These are phyloP conservation scores for Falco punctatus DNA, from an alignment of 2,113 vertebrate genomes.

Conservation along the genomic window DNA sequence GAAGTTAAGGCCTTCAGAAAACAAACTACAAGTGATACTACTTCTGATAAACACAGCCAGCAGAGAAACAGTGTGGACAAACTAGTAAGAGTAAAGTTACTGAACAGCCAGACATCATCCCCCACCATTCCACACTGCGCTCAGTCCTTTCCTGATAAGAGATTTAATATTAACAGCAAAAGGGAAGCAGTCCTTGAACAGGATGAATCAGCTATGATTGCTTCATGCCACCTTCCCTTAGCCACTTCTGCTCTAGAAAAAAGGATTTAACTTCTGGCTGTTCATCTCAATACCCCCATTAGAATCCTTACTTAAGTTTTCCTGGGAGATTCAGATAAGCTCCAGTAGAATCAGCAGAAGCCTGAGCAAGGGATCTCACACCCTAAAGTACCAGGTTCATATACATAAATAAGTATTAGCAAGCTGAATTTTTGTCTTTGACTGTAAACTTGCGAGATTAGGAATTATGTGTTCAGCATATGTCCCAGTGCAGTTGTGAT, in stretches of 20 bases:
- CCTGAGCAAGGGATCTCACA: neutral
- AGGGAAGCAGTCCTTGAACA: slow-evolving; percentile 16
- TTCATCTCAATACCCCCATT: neutral
- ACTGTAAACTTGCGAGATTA: neutral
- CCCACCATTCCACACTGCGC: neutral
- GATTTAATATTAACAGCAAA: slow-evolving; percentile 53
- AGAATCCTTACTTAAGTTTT: neutral
- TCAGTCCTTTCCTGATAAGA: neutral
- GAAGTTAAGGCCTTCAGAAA: neutral
- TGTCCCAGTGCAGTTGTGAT: neutral
- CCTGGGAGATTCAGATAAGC: neutral
- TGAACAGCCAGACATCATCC: neutral
- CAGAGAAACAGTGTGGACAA: neutral
- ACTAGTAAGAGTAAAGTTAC: neutral
- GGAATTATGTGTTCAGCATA: neutral
- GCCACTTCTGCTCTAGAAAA: neutral
- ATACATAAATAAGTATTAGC: neutral
- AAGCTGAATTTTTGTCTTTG: neutral
- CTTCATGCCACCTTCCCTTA: neutral
- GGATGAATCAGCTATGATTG: neutral
- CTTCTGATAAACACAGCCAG: neutral
- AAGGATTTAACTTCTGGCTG: neutral
- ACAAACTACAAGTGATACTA: neutral
- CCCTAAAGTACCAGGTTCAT: neutral
- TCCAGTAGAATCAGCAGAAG: neutral